These are phyloP conservation scores for Thymelicus sylvestris DNA, from an alignment of 2,888 invertebrate species.

Conservation along the genomic window DNA sequence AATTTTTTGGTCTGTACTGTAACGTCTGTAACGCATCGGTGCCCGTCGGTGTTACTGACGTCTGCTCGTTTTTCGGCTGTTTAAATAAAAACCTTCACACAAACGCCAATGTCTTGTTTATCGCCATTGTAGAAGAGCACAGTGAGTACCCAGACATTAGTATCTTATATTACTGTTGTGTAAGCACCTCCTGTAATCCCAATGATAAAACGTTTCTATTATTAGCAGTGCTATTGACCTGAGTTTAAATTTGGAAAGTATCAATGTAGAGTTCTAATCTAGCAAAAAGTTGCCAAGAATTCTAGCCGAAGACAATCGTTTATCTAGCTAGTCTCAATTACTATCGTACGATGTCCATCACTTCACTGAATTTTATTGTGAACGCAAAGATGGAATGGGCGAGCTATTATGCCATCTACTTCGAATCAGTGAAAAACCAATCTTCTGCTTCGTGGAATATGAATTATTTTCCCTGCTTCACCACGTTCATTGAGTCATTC, in stretches of 20 bases:
- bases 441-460: not conserved
- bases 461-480: not conserved
- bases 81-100: too few relatives aligned
- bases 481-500: slow-evolving; percentile 1
- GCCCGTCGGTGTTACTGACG: too few relatives aligned
- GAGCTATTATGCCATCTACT: slow-evolving; percentile 9
- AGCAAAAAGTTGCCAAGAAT: slow-evolving; percentile 15
- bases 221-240: not conserved
- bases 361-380: not conserved
- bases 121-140: too few relatives aligned
- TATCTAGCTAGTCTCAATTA: slow-evolving; percentile 12
- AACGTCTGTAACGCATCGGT: too few relatives aligned
- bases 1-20: too few relatives aligned
- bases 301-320: not conserved
- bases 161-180: too few relatives aligned
- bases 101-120: too few relatives aligned
- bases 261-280: not conserved
- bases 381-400: slow-evolving; percentile 7
- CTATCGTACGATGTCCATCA: slow-evolving; percentile 13
- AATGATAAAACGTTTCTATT: not conserved
- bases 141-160: too few relatives aligned
- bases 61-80: too few relatives aligned
- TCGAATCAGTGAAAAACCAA: slow-evolving; percentile 4
- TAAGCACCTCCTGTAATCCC: too few relatives aligned
- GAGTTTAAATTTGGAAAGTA: not conserved